phyloP scores from a whole-genome alignment of 2,113 vertebrate species.

The Cavia aperea region DNA sequence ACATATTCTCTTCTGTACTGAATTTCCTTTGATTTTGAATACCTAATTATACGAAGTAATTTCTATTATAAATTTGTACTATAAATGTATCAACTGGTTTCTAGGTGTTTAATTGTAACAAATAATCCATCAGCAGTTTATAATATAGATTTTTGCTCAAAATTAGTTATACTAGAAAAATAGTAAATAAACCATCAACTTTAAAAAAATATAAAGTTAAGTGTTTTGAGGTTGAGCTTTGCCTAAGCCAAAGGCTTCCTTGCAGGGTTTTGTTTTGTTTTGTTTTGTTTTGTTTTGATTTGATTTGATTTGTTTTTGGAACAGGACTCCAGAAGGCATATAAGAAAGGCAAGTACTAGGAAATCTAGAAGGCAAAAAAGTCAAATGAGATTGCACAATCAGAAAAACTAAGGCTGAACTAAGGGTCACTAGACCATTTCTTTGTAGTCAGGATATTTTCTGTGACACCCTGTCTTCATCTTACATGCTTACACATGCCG shows the following conservation, averaged over 20 bases:
- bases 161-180: not conserved
- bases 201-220: not conserved
- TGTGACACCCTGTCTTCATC: not conserved
- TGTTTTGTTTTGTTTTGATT: no score
- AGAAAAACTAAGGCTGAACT: not conserved
- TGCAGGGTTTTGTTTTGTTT: not conserved
- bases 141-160: not conserved
- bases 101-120: slow-evolving; percentile 18
- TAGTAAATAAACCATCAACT: not conserved
- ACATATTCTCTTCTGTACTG: slow-evolving; percentile 38
- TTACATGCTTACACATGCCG: not conserved
- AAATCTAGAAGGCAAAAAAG: not conserved
- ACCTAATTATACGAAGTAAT: slow-evolving; percentile 37
- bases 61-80: slow-evolving; percentile 20
- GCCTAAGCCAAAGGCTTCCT: not conserved
- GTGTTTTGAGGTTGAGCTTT: not conserved
- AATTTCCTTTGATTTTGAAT: slow-evolving; percentile 45
- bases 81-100: slow-evolving; percentile 24
- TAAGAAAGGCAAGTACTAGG: not conserved
- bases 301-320: no score
- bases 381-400: not conserved
- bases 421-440: not conserved
- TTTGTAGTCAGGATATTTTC: not conserved
- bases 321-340: not conserved
- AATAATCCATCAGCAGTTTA: not conserved